Base-by-base conservation (phyloP, 2,888 invertebrate genomes). In the Alviniconcha strummeri region DNA sequence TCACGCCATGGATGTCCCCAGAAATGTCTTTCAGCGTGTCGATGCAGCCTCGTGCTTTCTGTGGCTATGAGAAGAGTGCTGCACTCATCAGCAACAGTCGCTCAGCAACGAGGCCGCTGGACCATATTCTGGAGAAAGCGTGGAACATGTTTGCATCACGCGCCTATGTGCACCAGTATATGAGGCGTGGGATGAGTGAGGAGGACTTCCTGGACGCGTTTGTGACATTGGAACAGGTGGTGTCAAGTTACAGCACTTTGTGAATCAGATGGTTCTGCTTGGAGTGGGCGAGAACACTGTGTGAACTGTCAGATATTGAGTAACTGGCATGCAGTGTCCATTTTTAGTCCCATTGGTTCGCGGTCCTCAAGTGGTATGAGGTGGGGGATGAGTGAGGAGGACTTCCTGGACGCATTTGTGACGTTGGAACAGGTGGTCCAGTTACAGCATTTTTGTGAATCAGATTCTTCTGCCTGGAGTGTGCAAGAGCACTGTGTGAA, bases 91-190 rank as follows among this genome's bases (percentile, higher is more conserved):
- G 91, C 76, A 94, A 94, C 88, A 92, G 93, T 85, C 91, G 90
- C 83, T 88, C 91, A 6, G 89, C 91, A 5, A 88, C 92, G 36
- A 83, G 82, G 1, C 88, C 91, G 1, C 86, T 94, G 79, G 91
- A 93, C 82, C 85, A 85, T 13, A 89, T 92, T 76, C 88, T 93
- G 52, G 90, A 88, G 8, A 93, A 92, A 85, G 94, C 94, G 0
- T 94, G 94, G 94, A 90, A 89, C 52, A 93, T 94, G 94, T 94
- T 94, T 84, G 90, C 91, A 2, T 90, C 92, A 0, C 87, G 93
- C 74, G 94, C 94, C 0, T 94, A 93, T 85, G 90, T 94, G n/a
- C 94, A 94, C 87, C 94, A 94, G 88, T 94, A 94, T 88, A 84
- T 89, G 9, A 89, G 90, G 83, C 92, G 93, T 88, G 94, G 94